A percentile compares a stretch with the other conserved stretches of the same genome.
phyloP scores from a whole-genome alignment of 64 coral and sea anemone species.

The Montipora capricornis region DNA sequence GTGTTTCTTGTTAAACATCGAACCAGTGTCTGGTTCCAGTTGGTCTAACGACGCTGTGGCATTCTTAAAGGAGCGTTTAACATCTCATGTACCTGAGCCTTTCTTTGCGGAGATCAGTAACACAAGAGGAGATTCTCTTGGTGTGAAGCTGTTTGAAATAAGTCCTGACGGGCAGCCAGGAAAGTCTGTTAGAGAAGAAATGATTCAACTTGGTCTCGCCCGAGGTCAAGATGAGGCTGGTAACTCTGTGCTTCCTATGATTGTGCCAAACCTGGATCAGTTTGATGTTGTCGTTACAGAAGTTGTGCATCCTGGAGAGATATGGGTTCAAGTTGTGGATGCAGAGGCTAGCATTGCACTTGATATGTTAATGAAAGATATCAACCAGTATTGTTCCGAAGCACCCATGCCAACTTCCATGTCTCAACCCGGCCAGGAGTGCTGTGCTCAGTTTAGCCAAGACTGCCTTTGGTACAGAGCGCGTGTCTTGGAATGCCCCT shows the following conservation, averaged over 20 bases:
- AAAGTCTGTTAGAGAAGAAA: constrained; percentile 19
- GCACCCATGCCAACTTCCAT: background rate
- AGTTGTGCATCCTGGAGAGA: constrained; percentile 46
- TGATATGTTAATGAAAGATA: constrained; percentile 33
- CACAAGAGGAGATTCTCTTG: background rate
- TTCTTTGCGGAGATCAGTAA: constrained; percentile 22
- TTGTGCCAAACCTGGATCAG: constrained; percentile 6
- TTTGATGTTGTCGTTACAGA: constrained; percentile 48
- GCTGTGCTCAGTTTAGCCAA: constrained; percentile 42
- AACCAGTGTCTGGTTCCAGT: background rate
- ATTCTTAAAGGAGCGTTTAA: constrained; percentile 8
- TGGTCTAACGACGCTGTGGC: constrained; percentile 12
- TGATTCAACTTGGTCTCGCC: constrained; percentile 5
- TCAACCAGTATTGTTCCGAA: constrained; percentile 37
- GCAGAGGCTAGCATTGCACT: background rate
- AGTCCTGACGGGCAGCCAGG: background rate
- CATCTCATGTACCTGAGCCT: background rate
- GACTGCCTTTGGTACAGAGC: constrained; percentile 61
- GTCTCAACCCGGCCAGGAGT: constrained; percentile 12
- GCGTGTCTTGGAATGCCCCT: constrained; percentile 34
- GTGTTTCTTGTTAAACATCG: constrained; percentile 18
- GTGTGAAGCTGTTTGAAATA: constrained; percentile 51
- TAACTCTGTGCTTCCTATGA: background rate
- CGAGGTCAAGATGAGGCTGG: background rate
- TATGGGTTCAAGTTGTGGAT: constrained; percentile 49